These are phyloP conservation scores for Drosophila parthenogenetica DNA, from an alignment of 2,888 invertebrate species.

Conservation along the genomic window DNA sequence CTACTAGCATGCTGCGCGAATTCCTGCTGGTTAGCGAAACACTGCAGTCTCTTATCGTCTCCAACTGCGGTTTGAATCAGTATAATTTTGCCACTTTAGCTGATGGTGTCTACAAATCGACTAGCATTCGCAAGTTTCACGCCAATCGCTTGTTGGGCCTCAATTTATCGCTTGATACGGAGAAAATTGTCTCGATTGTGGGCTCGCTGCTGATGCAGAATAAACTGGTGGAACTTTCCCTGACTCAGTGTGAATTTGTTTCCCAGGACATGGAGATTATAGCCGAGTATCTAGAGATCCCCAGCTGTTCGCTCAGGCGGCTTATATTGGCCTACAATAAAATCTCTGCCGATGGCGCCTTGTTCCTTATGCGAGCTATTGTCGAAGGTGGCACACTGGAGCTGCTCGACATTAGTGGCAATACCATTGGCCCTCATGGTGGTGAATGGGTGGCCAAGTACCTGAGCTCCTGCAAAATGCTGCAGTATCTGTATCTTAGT, in stretches of 20 bases:
- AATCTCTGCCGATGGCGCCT: slow-evolving; percentile 77
- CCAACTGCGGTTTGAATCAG: slow-evolving; percentile 74
- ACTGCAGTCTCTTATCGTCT: slow-evolving; percentile 65
- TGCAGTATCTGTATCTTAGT: slow-evolving; percentile 74
- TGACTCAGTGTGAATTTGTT: slow-evolving; percentile 79
- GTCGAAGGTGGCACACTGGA: slow-evolving; percentile 56
- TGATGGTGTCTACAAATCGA: slow-evolving; percentile 82
- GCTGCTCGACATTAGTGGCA: slow-evolving; percentile 76
- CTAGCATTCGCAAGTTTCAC: slow-evolving; percentile 61
- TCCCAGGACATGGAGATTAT: slow-evolving; percentile 80
- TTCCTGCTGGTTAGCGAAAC: slow-evolving; percentile 65
- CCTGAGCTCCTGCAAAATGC: slow-evolving; percentile 63
- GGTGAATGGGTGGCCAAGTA: slow-evolving; percentile 80
- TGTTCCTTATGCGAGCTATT: slow-evolving; percentile 72
- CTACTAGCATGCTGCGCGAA: slow-evolving; percentile 55
- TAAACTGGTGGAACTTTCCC: slow-evolving; percentile 71
- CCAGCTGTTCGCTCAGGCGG: slow-evolving; percentile 50
- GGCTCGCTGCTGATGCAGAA: slow-evolving; percentile 80
- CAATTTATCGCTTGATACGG: slow-evolving; percentile 69
- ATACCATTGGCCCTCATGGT: slow-evolving; percentile 78
- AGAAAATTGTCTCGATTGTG: slow-evolving; percentile 71
- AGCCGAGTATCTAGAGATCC: slow-evolving; percentile 71
- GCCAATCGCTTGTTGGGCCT: slow-evolving; percentile 70
- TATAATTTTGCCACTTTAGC: slow-evolving; percentile 81
- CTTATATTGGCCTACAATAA: slow-evolving; percentile 77